phyloP scores from a whole-genome alignment of 2,888 invertebrate species.

The Cephus sareptanus region DNA sequence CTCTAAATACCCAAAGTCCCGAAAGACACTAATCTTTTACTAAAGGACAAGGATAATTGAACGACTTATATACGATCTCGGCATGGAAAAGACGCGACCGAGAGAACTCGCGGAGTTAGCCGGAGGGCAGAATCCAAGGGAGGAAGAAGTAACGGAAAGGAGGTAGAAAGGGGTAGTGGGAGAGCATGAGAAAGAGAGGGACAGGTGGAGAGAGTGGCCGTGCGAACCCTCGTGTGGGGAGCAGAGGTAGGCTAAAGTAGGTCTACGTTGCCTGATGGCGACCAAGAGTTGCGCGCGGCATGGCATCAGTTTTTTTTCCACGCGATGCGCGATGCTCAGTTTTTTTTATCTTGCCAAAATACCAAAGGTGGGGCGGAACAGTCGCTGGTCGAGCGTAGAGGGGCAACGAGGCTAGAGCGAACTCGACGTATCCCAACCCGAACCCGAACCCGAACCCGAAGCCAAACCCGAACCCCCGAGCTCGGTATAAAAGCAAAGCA shows the following conservation, averaged over 20 bases:
- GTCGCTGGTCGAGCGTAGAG: constrained; percentile 10
- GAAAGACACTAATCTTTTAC: too few relatives aligned
- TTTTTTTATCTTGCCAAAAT: constrained; percentile 25
- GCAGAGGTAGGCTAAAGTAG: not conserved
- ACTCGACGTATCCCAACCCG: constrained; percentile 44
- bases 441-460: constrained; percentile 19
- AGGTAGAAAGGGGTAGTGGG: constrained; percentile 12
- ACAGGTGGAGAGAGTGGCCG: constrained; percentile 8
- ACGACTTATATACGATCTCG: too few relatives aligned
- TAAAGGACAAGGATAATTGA: too few relatives aligned
- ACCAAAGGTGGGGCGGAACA: constrained; percentile 20
- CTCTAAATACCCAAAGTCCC: too few relatives aligned
- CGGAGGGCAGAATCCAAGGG: too few relatives aligned
- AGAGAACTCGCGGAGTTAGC: not conserved
- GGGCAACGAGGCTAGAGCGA: constrained; percentile 31
- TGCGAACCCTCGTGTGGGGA: not conserved
- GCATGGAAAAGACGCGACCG: constrained; percentile 14
- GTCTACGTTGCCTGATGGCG: too few relatives aligned
- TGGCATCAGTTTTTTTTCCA: constrained; percentile 13
- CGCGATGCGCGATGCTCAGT: constrained; percentile 15
- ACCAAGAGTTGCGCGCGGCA: too few relatives aligned
- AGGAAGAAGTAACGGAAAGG: too few relatives aligned
- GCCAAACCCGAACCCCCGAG: constrained; percentile 37
- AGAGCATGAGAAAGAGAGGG: constrained; percentile 15
- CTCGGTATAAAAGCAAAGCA: constrained; percentile 66